These are phyloP conservation scores for Ruditapes philippinarum DNA, from an alignment of 1,140 invertebrate genomes.

Conservation along the genomic window DNA sequence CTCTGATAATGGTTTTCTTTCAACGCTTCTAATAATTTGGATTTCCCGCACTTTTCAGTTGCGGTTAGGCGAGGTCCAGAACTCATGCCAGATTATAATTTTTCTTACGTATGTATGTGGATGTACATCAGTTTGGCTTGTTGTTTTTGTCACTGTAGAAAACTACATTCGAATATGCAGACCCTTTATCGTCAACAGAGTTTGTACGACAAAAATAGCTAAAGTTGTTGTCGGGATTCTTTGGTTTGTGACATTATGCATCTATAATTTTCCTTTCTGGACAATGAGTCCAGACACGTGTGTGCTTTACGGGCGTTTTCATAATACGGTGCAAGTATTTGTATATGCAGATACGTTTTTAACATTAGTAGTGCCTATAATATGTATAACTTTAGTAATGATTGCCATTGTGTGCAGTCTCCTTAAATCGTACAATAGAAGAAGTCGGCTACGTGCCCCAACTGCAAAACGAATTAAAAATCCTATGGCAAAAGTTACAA, in stretches of 20 bases:
- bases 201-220: conserved; percentile 80
- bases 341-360: conserved; percentile 88
- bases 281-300: conserved; percentile 67
- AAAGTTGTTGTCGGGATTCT: conserved; percentile 74
- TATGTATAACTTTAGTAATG: conserved; percentile 74
- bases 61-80: conserved; percentile 76
- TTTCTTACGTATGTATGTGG: conserved; percentile 83
- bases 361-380: conserved; percentile 89
- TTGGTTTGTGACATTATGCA: conserved; percentile 69
- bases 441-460: conserved; percentile 16
- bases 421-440: conserved; percentile 48
- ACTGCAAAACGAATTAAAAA: conserved; percentile 51
- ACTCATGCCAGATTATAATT: conserved; percentile 81
- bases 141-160: conserved; percentile 79
- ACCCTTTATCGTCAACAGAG: conserved; percentile 77
- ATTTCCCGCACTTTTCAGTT: conserved; percentile 87
- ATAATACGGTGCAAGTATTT: conserved; percentile 87
- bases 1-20: conserved; percentile 75
- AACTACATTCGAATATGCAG: conserved; percentile 83
- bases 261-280: conserved; percentile 83
- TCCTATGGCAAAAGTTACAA: conserved; percentile 91
- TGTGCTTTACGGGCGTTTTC: conserved; percentile 42
- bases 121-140: conserved; percentile 85
- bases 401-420: conserved; percentile 52
- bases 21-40: conserved; percentile 86